Percentiles rank a stretch among this genome's conserved stretches.
Conservation (phyloP, 2,113 vertebrate genomes). For the Dasypus novemcinctus region DNA sequence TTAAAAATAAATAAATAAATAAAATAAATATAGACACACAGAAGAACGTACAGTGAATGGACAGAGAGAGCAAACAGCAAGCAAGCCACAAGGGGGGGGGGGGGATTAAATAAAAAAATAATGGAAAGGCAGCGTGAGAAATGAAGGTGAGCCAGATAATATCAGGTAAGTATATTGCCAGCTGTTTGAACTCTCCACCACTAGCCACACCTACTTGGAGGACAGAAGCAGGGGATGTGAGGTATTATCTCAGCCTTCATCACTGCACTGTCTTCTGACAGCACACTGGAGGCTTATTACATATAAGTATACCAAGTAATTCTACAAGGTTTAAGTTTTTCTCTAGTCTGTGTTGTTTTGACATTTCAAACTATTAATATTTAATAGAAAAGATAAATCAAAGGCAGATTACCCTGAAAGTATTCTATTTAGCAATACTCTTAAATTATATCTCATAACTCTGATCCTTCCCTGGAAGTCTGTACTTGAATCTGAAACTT, state of each 20-base stretch:
- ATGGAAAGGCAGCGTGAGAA: background rate
- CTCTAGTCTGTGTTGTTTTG: slow-evolving; percentile 60
- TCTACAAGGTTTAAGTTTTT: slow-evolving; percentile 49
- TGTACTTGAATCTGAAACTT: slow-evolving; percentile 57
- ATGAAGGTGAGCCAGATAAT: background rate
- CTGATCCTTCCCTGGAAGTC: slow-evolving; percentile 47
- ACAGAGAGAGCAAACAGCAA: too few species aligned
- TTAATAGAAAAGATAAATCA: slow-evolving; percentile 72
- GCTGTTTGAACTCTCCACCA: background rate
- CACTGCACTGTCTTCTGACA: background rate
- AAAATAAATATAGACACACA: too few species aligned
- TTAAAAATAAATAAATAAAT: too few species aligned
- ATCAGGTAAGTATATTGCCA: background rate
- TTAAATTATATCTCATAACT: slow-evolving; percentile 62
- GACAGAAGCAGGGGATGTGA: background rate
- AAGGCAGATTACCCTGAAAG: slow-evolving; percentile 58
- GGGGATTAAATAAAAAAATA: too few species aligned
- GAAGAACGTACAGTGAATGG: too few species aligned
- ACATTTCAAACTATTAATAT: slow-evolving; percentile 61
- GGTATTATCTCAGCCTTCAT: background rate
- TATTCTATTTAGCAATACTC: slow-evolving; percentile 69
- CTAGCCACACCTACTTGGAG: background rate
- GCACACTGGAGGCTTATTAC: slow-evolving; percentile 6
- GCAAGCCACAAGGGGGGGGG: too few species aligned
- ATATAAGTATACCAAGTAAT: slow-evolving; percentile 43